Base-by-base conservation (phyloP, 2,888 invertebrate genomes). In the Xanthia togata region DNA sequence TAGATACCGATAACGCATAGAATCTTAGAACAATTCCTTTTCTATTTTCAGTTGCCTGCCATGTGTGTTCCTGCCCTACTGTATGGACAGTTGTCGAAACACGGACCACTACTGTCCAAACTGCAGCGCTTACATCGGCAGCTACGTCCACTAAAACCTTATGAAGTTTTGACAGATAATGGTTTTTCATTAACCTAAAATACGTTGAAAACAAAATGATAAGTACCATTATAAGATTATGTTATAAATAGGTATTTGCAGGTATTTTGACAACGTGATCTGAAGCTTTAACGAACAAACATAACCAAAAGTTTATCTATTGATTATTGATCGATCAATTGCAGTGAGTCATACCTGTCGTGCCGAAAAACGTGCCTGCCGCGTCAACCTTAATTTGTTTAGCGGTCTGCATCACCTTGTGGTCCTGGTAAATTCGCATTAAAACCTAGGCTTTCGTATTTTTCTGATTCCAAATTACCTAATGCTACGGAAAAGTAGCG, bases 21-120 rank as follows among this genome's bases (percentile, higher is more conserved):
- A 64, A 47, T 20, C 20, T 26, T 50, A 14, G 14, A 68, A 23
- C 47, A 50, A 20, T 23, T 38, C 23, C 4, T 72, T 53, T 72
- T 70, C 23, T 41, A 17, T 38, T 93, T 93, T 73, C 90, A 96
- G 96, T 62, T 96, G 95, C 85, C 97, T 97, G 96, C 97, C 97
- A 0, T 97, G 97, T 78, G 96, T 95, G 8, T 96, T 96, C 77
- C 76, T 97, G n/a, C 97, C 97, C 0, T 97, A 97, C 85, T 97
- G 97, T 86, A 93, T 96, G 91, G 95, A 97, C 69, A 94, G 96
- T 41, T 97, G 97, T 86, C 95, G 96, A 84, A 97, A 94, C 82
- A 93, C 95, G 6, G 50, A 50, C 50, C 50, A 50, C 50, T 50
- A 50, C 6, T 50, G 50, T 50, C 50, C 50, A 50, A 50, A 8